phyloP scores from a whole-genome alignment of 2,113 vertebrate genomes.

The Pomatostomus ruficeps region DNA sequence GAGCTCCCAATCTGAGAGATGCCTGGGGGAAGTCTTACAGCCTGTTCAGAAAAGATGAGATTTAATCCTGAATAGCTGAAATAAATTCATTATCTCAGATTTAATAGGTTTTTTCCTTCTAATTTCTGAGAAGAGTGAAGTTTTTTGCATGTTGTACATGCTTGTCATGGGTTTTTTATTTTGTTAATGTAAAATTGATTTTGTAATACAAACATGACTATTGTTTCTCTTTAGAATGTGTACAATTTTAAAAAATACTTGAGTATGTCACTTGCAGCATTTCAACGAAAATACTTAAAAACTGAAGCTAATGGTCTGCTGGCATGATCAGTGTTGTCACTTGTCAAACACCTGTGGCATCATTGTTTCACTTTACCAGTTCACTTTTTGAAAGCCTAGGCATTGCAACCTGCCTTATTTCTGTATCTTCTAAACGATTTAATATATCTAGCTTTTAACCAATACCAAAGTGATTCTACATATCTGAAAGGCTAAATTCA shows the following conservation, averaged over 20 bases:
- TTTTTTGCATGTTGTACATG: conserved; percentile 52
- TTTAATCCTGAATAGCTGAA: not conserved
- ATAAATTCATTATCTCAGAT: not conserved
- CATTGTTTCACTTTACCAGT: not conserved
- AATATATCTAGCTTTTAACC: not conserved
- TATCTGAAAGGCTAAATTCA: not conserved
- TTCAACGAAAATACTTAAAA: not conserved
- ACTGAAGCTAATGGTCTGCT: not conserved
- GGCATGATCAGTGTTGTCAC: not conserved
- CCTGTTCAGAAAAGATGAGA: not conserved
- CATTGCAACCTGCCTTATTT: not conserved
- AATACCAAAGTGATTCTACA: not conserved
- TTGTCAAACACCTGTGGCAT: not conserved
- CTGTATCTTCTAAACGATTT: not conserved
- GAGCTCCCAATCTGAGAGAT: not conserved
- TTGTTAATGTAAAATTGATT: not conserved
- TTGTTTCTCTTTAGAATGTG: not conserved
- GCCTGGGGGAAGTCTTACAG: not conserved
- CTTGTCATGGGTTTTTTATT: not conserved
- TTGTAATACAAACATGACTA: not conserved
- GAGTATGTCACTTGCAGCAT: not conserved
- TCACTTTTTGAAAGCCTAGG: not conserved
- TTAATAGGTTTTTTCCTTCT: not conserved
- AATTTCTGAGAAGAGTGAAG: not conserved
- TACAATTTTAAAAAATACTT: not conserved